These are phyloP conservation scores for Bhutanitis thaidina DNA, from an alignment of 2,888 invertebrate genomes.

Conservation along the genomic window DNA sequence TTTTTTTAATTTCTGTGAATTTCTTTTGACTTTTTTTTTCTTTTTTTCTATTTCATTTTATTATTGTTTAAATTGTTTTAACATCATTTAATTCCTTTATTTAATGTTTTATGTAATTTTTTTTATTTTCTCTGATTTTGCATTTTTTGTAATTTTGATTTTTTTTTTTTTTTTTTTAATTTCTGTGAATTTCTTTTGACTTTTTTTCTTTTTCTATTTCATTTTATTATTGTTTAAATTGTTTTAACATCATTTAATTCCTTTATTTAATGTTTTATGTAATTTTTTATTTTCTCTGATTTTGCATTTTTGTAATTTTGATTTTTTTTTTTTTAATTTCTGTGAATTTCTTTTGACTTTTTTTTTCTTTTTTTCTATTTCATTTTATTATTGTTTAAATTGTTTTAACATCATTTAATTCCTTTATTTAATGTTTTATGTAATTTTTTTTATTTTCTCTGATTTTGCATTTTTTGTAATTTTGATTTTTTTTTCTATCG, in stretches of 20 bases:
- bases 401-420: slow-evolving; percentile 13
- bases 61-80: slow-evolving; percentile 19
- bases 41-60: slow-evolving; percentile 5
- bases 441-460: neutral
- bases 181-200: no score
- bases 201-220: slow-evolving; percentile 11
- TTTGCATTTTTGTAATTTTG: neutral
- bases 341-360: no score
- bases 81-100: slow-evolving; percentile 10
- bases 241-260: slow-evolving; percentile 12
- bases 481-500: neutral
- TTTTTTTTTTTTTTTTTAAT: slow-evolving; percentile 20
- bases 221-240: no score
- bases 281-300: neutral
- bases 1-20: no score
- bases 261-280: slow-evolving; percentile 7
- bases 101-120: slow-evolving; percentile 17
- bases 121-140: slow-evolving; percentile 18
- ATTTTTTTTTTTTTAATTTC: neutral
- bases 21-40: no score
- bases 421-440: slow-evolving; percentile 7
- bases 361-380: slow-evolving; percentile 17
- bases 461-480: neutral
- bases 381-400: no score
- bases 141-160: slow-evolving; percentile 19